Percentiles rank a stretch among this genome's conserved stretches.
Evolutionary conservation across 2,113 vertebrate genomes (phyloP).

Genomic region (Corvus hawaiiensis): DNA sequence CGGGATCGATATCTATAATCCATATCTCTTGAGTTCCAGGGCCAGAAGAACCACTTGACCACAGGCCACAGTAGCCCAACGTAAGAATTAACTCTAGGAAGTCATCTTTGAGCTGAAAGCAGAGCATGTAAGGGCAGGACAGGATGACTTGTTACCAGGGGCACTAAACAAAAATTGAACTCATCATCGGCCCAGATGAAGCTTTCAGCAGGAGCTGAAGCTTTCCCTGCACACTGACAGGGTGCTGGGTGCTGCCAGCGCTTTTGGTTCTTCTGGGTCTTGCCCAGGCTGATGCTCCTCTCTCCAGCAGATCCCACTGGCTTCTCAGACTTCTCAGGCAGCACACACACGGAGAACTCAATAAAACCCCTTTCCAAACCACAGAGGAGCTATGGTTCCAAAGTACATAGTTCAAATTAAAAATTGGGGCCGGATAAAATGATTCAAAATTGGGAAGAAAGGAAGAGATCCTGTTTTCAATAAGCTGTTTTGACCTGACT

Average conservation of each 20-base stretch:
- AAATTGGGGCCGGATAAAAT: conserved; percentile 43
- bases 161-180: not conserved
- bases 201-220: not conserved
- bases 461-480: conserved; percentile 48
- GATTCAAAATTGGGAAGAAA: conserved; percentile 46
- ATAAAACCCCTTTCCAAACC: conserved; percentile 47
- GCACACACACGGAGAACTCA: not conserved
- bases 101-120: not conserved
- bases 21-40: not conserved
- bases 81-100: not conserved
- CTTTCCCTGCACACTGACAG: not conserved
- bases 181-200: not conserved
- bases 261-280: not conserved
- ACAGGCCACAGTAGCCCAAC: not conserved
- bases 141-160: not conserved
- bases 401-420: conserved; percentile 43
- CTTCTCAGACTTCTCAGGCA: not conserved
- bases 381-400: conserved; percentile 27
- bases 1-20: accelerated
- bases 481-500: conserved; percentile 40
- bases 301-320: not conserved
- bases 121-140: not conserved
- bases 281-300: conserved; percentile 26
- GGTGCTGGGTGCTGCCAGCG: not conserved
- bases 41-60: not conserved